Percentiles rank a stretch among this genome's conserved stretches.
Evolutionary conservation across 2,797 vertebrate species (phyloP).

Genomic region (Hippoglossus hippoglossus): DNA sequence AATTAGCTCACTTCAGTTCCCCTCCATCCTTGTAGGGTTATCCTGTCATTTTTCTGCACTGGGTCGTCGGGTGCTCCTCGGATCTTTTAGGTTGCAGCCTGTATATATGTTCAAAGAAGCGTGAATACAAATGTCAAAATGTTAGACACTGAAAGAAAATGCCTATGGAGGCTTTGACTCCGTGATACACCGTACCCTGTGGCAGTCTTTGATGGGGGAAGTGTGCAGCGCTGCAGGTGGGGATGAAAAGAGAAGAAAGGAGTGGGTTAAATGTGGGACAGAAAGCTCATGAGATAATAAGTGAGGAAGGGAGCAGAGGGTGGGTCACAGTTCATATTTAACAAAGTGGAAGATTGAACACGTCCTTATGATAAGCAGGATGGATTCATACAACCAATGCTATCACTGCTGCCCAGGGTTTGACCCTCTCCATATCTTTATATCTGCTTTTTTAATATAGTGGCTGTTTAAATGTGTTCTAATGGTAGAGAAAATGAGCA

Average conservation of each 20-base stretch:
- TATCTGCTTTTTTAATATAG: neutral
- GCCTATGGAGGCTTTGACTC: neutral
- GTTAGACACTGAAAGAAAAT: slow-evolving; percentile 3
- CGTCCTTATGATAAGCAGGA: slow-evolving; percentile 11
- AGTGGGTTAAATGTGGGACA: neutral
- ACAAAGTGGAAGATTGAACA: slow-evolving; percentile 17
- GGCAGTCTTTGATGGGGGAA: neutral
- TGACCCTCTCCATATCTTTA: neutral
- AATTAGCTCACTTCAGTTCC: slow-evolving; percentile 75
- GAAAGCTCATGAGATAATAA: slow-evolving; percentile 6
- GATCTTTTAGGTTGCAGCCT: slow-evolving; percentile 17
- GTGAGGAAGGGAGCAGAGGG: neutral
- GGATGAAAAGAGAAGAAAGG: neutral
- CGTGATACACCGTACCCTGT: neutral
- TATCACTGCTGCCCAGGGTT: slow-evolving; percentile 19
- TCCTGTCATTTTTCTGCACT: slow-evolving; percentile 64
- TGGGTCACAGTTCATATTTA: slow-evolving; percentile 18
- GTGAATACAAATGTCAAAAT: slow-evolving; percentile 23
- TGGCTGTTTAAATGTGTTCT: neutral
- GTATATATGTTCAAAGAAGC: slow-evolving; percentile 8
- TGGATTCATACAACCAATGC: slow-evolving; percentile 13
- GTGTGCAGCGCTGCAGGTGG: neutral
- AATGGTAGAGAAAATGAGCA: neutral
- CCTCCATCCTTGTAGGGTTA: slow-evolving; percentile 40
- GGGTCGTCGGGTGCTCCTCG: slow-evolving; percentile 35